Conservation (phyloP, 1,140 invertebrate species). For the Bombus confusus region DNA sequence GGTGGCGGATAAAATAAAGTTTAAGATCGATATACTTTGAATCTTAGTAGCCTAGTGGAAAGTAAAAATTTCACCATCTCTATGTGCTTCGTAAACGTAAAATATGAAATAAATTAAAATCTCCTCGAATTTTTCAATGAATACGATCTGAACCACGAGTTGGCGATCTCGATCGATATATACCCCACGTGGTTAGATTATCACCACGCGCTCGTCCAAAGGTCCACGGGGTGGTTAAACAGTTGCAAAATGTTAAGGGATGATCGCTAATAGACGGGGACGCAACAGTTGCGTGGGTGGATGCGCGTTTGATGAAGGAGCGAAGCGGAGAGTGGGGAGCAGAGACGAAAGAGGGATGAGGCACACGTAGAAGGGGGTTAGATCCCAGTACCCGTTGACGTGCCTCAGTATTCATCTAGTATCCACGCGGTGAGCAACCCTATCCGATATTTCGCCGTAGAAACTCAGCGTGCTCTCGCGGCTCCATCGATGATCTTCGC, state of each 20-base stretch:
- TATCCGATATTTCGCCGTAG: not conserved
- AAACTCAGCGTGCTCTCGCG: not conserved
- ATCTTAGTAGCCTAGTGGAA: no score
- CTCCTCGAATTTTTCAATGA: no score
- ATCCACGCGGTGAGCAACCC: constrained; percentile 60
- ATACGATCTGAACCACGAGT: no score
- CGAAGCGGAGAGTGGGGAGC: constrained; percentile 47
- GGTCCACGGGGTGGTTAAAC: constrained; percentile 22
- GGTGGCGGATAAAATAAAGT: no score
- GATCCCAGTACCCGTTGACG: constrained; percentile 62
- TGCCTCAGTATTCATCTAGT: constrained; percentile 67
- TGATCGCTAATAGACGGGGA: constrained; percentile 68
- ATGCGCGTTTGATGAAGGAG: constrained; percentile 72
- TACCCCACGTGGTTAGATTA: constrained; percentile 54
- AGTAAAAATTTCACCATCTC: no score
- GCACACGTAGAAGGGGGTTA: constrained; percentile 62
- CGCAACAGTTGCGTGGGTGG: constrained; percentile 78
- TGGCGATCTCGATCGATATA: constrained; percentile 31
- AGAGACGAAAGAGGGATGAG: constrained; percentile 53
- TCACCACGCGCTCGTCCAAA: constrained; percentile 8
- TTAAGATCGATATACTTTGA: no score
- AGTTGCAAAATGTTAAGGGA: constrained; percentile 61
- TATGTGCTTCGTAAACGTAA: no score
- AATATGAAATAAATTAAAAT: not conserved
- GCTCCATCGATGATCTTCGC: not conserved